These are phyloP conservation scores for Gallinago paraguaiae DNA, from an alignment of 2,113 vertebrate species.

Conservation along the genomic window DNA sequence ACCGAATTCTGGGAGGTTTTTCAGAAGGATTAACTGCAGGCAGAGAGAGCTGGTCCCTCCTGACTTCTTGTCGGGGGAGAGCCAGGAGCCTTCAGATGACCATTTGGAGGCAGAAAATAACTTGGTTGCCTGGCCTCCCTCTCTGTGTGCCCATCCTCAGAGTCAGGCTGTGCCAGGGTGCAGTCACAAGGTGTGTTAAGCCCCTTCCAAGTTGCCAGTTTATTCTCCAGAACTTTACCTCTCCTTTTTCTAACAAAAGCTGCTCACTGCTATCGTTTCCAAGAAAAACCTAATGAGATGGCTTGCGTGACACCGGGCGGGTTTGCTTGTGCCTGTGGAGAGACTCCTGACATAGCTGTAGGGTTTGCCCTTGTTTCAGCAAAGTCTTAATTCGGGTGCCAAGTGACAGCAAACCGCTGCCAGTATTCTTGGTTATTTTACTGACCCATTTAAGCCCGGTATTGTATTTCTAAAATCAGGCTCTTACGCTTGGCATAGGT, in stretches of 20 bases:
- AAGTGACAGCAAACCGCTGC: neutral
- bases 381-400: neutral
- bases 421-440: neutral
- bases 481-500: neutral
- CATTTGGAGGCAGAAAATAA: neutral
- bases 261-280: neutral
- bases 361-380: neutral
- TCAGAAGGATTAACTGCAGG: neutral
- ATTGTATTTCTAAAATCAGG: conserved; percentile 1
- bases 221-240: neutral
- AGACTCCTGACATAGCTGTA: neutral
- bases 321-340: neutral
- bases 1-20: neutral
- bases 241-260: neutral
- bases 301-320: neutral
- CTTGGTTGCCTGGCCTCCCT: neutral
- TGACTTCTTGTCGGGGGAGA: neutral
- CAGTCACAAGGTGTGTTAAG: neutral
- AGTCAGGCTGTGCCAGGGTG: neutral
- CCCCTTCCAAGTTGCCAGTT: neutral
- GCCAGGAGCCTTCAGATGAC: neutral
- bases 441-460: neutral
- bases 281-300: neutral
- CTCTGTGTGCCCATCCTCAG: neutral
- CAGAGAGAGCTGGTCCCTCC: neutral